Conservation (phyloP, 2,113 vertebrate genomes). For the Indri indri region DNA sequence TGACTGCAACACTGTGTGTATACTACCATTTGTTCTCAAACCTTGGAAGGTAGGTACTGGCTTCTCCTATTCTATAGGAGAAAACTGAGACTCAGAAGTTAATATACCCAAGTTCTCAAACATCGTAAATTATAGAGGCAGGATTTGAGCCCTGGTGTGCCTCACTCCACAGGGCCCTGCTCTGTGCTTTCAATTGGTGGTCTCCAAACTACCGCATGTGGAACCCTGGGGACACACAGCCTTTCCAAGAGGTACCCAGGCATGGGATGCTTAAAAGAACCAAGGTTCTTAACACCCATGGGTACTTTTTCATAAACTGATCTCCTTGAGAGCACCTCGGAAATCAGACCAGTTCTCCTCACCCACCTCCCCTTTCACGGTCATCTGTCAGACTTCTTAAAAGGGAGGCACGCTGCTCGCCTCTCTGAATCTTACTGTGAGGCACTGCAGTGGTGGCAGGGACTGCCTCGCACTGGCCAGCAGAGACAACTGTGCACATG, state of each 20-base stretch:
- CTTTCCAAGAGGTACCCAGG: neutral
- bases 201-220: neutral
- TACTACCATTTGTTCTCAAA: neutral
- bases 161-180: too few relatives aligned
- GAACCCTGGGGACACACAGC: too few relatives aligned
- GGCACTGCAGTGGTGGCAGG: rapidly evolving
- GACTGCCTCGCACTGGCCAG: rapidly evolving
- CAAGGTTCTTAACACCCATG: rapidly evolving
- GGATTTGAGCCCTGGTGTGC: neutral
- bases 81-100: neutral
- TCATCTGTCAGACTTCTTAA: neutral
- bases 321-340: neutral
- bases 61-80: neutral
- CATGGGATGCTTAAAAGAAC: neutral
- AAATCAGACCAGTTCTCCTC: neutral
- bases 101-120: neutral
- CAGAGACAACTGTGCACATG: rapidly evolving
- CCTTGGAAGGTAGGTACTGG: neutral
- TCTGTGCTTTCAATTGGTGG: neutral
- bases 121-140: neutral
- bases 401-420: neutral
- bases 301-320: neutral
- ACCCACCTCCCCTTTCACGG: too few relatives aligned
- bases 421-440: neutral
- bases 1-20: neutral